phyloP scores from a whole-genome alignment of 2,113 vertebrate species.

The Pseudopipra pipra region DNA sequence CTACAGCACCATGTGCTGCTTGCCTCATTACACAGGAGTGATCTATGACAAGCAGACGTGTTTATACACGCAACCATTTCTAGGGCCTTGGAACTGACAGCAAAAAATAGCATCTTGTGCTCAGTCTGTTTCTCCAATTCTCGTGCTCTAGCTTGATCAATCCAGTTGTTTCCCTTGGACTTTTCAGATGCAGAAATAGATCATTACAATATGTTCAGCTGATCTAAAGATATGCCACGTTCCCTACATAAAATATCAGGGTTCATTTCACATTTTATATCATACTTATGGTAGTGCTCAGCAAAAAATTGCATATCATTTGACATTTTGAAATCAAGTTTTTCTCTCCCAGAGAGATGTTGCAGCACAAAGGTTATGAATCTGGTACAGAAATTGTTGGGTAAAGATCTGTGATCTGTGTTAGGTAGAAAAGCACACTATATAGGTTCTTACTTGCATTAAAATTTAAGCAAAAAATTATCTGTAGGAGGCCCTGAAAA shows the following conservation, averaged over 20 bases:
- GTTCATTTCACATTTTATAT: background rate
- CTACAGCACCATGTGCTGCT: conserved; percentile 28
- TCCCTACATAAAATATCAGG: background rate
- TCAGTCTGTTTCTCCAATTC: conserved; percentile 17
- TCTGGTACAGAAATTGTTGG: background rate
- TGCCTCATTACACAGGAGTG: conserved; percentile 55
- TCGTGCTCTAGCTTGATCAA: background rate
- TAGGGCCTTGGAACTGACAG: conserved; percentile 12
- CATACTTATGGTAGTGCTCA: background rate
- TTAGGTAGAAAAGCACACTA: background rate
- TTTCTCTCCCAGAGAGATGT: background rate
- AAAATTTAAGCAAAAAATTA: background rate
- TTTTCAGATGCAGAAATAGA: conserved; percentile 3
- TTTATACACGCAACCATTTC: conserved; percentile 4
- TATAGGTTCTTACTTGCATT: background rate
- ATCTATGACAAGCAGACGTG: conserved; percentile 23
- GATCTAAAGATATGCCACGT: background rate
- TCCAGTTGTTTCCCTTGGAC: conserved; percentile 1
- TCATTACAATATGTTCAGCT: background rate
- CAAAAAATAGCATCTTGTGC: conserved; percentile 31
- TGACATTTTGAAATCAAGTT: conserved; percentile 31
- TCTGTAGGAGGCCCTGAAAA: background rate
- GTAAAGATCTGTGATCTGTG: background rate
- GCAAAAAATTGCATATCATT: background rate
- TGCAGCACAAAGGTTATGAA: background rate